Conservation (phyloP, 2,113 vertebrate species). For the Ibidorhyncha struthersii region DNA sequence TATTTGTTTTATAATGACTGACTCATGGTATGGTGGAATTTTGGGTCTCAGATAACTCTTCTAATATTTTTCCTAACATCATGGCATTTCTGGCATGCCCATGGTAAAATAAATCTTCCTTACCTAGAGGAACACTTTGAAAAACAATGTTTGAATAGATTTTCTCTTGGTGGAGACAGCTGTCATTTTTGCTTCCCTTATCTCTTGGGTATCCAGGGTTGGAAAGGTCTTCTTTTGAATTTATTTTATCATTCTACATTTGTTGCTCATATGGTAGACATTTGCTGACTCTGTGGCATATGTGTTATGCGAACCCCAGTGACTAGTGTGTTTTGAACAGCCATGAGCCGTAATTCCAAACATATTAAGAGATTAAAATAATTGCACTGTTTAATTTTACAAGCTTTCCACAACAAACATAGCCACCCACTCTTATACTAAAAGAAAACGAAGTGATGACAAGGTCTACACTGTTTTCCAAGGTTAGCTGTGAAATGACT, state of each 20-base stretch:
- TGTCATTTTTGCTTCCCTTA: slow-evolving; percentile 53
- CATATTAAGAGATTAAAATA: slow-evolving; percentile 63
- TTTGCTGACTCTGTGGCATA: slow-evolving; percentile 41
- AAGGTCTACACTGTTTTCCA: neutral
- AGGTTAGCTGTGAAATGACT: neutral
- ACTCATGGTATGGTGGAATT: neutral
- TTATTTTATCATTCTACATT: slow-evolving; percentile 54
- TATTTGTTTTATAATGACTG: slow-evolving; percentile 69
- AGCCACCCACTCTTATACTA: neutral
- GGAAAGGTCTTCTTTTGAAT: slow-evolving; percentile 65
- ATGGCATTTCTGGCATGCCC: slow-evolving; percentile 66
- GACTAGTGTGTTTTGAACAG: slow-evolving; percentile 14
- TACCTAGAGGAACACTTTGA: slow-evolving; percentile 53
- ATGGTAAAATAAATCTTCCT: slow-evolving; percentile 63
- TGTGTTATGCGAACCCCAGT: neutral
- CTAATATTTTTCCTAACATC: slow-evolving; percentile 62
- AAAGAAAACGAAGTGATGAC: neutral
- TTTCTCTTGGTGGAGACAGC: slow-evolving; percentile 60
- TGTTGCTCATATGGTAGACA: slow-evolving; percentile 39
- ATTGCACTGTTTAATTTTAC: slow-evolving; percentile 60
- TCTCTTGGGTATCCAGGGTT: slow-evolving; percentile 55
- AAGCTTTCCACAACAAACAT: slow-evolving; percentile 54
- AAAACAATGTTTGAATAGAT: slow-evolving; percentile 48
- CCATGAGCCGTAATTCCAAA: slow-evolving; percentile 54
- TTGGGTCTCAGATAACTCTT: slow-evolving; percentile 34